These are phyloP conservation scores for Tragelaphus imberbis DNA, from an alignment of 2,113 vertebrate species.

Conservation along the genomic window DNA sequence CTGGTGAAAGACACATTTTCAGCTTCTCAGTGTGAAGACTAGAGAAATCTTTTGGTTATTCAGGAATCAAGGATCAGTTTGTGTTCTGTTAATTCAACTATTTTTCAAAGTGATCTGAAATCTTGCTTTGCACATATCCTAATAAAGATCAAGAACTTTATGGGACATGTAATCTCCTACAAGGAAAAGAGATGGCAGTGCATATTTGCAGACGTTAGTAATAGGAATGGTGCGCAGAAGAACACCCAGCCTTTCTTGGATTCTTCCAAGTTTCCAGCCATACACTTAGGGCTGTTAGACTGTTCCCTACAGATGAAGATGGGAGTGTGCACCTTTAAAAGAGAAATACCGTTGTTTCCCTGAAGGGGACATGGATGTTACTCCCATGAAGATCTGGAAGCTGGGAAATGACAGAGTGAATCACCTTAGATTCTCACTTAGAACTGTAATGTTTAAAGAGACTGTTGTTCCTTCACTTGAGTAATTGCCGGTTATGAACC, in stretches of 20 bases:
- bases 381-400: background rate
- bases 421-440: background rate
- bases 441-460: background rate
- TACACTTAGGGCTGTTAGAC: background rate
- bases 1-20: background rate
- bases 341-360: background rate
- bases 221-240: background rate
- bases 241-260: background rate
- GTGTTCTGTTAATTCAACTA: background rate
- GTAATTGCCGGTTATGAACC: background rate
- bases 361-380: background rate
- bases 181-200: background rate
- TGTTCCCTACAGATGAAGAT: background rate
- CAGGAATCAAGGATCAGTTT: background rate
- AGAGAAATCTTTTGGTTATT: slow-evolving; percentile 21
- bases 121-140: background rate
- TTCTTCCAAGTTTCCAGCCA: background rate
- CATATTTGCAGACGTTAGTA: background rate
- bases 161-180: background rate
- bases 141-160: background rate
- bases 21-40: background rate
- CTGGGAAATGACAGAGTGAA: background rate
- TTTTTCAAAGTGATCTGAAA: background rate
- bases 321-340: background rate
- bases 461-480: background rate